These are phyloP conservation scores for Drosophila seclusa DNA, from an alignment of 2,888 invertebrate genomes.

Conservation along the genomic window DNA sequence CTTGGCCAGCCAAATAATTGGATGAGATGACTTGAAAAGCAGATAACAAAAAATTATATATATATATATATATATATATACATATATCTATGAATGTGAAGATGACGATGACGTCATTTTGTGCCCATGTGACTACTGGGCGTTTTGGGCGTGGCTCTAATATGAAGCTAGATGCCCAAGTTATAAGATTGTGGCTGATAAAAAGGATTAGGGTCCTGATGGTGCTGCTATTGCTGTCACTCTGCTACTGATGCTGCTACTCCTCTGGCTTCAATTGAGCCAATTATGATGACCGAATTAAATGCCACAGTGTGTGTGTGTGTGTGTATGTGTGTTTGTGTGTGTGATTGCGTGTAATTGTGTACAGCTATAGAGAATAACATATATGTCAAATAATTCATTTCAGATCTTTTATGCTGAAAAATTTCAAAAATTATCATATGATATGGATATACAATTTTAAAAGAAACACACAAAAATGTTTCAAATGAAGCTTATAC, in stretches of 20 bases:
- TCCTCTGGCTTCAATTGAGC: slow-evolving; percentile 47
- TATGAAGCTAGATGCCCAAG: slow-evolving; percentile 5
- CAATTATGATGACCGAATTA: slow-evolving; percentile 55
- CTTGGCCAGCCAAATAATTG: slow-evolving; percentile 71
- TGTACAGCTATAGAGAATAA: neutral
- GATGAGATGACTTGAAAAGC: slow-evolving; percentile 49
- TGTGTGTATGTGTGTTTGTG: neutral
- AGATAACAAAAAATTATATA: slow-evolving; percentile 33
- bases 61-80: neutral
- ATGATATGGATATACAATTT: neutral
- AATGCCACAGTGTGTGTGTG: slow-evolving; percentile 1
- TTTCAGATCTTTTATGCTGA: slow-evolving; percentile 1
- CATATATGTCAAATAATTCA: neutral
- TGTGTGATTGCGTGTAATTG: neutral
- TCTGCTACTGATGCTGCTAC: slow-evolving; percentile 5
- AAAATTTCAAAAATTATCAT: neutral
- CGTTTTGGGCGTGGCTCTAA: slow-evolving; percentile 44
- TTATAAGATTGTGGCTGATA: slow-evolving; percentile 51
- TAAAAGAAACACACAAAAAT: neutral
- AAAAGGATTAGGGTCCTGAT: slow-evolving; percentile 42
- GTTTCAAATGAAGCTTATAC: neutral
- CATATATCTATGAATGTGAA: slow-evolving; percentile 15
- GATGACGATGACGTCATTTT: slow-evolving; percentile 46
- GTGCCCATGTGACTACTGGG: neutral
- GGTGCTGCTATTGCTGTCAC: slow-evolving; percentile 6